Percentiles rank a stretch among this genome's conserved stretches.
phyloP scores from a whole-genome alignment of 2,888 invertebrate species.

The Trichopoda pennipes region DNA sequence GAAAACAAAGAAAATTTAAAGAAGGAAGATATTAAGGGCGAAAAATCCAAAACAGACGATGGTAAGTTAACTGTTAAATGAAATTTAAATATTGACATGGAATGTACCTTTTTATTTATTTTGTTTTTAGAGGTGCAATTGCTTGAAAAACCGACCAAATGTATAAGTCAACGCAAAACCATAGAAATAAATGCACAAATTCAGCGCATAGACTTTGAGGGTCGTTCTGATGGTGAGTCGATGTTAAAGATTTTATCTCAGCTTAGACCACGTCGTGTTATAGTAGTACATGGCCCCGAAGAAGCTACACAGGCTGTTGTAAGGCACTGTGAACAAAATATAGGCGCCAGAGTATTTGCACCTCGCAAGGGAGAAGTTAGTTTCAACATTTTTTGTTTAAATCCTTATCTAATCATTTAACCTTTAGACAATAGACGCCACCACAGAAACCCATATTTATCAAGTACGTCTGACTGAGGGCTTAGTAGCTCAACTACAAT shows the following conservation, averaged over 20 bases:
- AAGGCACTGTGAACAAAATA: conserved; percentile 85
- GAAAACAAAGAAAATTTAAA: conserved; percentile 79
- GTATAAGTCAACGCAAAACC: conserved; percentile 87
- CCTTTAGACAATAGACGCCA: conserved; percentile 88
- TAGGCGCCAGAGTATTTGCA: conserved; percentile 89
- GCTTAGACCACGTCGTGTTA: conserved; percentile 90
- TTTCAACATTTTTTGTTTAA: not conserved
- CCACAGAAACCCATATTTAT: conserved; percentile 98
- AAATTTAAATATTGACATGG: not conserved
- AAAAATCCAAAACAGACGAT: conserved; percentile 68
- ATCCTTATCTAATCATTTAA: conserved; percentile 3
- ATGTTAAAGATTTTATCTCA: conserved; percentile 90
- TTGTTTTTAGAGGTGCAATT: conserved; percentile 78
- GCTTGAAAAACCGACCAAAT: conserved; percentile 94
- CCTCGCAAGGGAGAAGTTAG: conserved; percentile 89
- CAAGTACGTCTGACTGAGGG: conserved; percentile 97
- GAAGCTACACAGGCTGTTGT: conserved; percentile 87
- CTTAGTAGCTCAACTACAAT: conserved; percentile 91
- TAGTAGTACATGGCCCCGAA: conserved; percentile 87
- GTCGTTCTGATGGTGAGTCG: conserved; percentile 93
- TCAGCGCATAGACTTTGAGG: conserved; percentile 98
- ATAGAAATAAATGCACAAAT: conserved; percentile 92
- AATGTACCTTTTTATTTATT: too few species aligned
- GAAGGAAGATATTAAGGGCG: conserved; percentile 73
- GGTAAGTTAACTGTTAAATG: conserved; percentile 52